A percentile compares a stretch with the other conserved stretches of the same genome.
Conservation (phyloP, 2,888 invertebrate species). For the Xestia sexstrigata region DNA sequence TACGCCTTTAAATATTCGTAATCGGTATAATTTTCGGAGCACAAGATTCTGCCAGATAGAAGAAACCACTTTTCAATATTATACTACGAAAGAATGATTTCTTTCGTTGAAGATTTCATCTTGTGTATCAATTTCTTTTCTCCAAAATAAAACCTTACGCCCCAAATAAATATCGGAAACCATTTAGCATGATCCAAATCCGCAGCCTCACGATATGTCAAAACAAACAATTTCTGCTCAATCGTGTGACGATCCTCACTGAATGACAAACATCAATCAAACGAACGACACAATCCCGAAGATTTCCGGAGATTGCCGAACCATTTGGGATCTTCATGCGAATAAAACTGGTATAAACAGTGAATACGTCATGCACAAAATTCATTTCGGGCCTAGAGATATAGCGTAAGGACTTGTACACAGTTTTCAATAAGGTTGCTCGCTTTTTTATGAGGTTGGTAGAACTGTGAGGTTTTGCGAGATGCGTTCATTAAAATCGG, state of each 20-base stretch:
- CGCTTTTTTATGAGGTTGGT: slow-evolving; percentile 30
- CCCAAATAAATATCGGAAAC: slow-evolving; percentile 41
- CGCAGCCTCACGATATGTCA: slow-evolving; percentile 31
- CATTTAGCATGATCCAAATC: slow-evolving; percentile 40
- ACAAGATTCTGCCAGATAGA: too few relatives aligned
- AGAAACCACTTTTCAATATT: not conserved
- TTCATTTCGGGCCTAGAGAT: slow-evolving; percentile 48
- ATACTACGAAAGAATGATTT: not conserved
- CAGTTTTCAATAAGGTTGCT: slow-evolving; percentile 27
- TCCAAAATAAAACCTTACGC: slow-evolving; percentile 4
- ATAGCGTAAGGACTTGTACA: slow-evolving; percentile 36
- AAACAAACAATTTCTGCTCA: slow-evolving; percentile 60
- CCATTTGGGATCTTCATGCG: slow-evolving; percentile 36
- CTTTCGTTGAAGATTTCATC: not conserved
- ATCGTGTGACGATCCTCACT: slow-evolving; percentile 50
- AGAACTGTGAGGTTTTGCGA: slow-evolving; percentile 5
- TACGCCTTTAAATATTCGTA: too few relatives aligned
- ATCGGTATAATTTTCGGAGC: too few relatives aligned
- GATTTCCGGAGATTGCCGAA: slow-evolving; percentile 47
- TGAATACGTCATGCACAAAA: slow-evolving; percentile 52
- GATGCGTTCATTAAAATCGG: slow-evolving; percentile 18
- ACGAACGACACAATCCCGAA: slow-evolving; percentile 46
- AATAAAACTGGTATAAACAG: slow-evolving; percentile 54
- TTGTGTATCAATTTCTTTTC: not conserved
- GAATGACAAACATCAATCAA: slow-evolving; percentile 60